Percentiles rank a stretch among this genome's conserved stretches.
Conservation (phyloP, 2,797 vertebrate species). For the Sebastes itinus region DNA sequence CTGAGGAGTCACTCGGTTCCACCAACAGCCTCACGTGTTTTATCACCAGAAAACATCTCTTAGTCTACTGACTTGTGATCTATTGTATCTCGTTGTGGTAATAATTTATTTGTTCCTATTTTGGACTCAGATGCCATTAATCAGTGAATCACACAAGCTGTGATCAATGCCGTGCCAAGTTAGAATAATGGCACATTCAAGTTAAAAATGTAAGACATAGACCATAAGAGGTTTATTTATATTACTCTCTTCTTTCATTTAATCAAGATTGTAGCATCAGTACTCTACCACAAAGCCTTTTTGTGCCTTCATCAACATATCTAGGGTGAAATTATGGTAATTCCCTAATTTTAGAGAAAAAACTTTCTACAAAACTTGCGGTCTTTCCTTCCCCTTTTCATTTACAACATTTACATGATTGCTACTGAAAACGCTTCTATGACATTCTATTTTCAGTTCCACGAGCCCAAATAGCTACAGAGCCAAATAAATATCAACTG, state of each 20-base stretch:
- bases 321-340: neutral
- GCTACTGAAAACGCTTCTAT: neutral
- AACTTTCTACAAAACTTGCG: neutral
- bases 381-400: neutral
- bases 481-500: neutral
- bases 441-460: neutral
- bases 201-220: conserved; percentile 11
- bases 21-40: conserved; percentile 51
- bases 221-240: neutral
- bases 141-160: conserved; percentile 41
- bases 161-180: conserved; percentile 22
- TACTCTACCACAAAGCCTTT: neutral
- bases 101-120: conserved; percentile 9
- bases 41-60: conserved; percentile 39
- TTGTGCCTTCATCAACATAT: neutral
- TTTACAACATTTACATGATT: neutral
- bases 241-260: conserved; percentile 1
- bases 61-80: neutral
- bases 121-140: conserved; percentile 28
- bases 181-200: conserved; percentile 20
- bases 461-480: no score
- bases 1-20: conserved; percentile 56
- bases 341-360: neutral
- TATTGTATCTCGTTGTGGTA: conserved; percentile 5
- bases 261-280: neutral